Evolutionary conservation across 2,888 invertebrate genomes (phyloP).

Genomic region (Luperina nickerlii): DNA sequence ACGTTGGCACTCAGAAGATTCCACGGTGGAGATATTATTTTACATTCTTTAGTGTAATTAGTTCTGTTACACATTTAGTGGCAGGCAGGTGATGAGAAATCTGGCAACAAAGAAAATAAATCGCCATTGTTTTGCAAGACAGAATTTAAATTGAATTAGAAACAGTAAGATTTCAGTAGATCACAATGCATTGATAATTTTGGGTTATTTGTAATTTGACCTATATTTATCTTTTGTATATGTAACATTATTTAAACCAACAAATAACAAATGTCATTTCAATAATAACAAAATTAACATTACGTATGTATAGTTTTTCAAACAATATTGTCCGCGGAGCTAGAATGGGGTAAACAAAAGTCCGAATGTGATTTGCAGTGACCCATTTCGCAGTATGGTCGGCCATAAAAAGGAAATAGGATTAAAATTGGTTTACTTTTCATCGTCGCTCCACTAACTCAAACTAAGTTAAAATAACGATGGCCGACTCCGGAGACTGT

Average conservation of each 20-base stretch:
- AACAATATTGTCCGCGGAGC: constrained; percentile 34
- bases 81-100: not conserved
- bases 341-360: constrained; percentile 45
- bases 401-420: constrained; percentile 55
- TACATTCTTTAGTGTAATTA: constrained; percentile 25
- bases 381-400: constrained; percentile 54
- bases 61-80: constrained; percentile 42
- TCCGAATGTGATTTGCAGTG: constrained; percentile 58
- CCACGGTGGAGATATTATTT: constrained; percentile 23
- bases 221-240: no score
- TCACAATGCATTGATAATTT: not conserved
- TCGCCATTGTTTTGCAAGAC: not conserved
- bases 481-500: constrained; percentile 7
- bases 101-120: not conserved
- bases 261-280: constrained; percentile 3
- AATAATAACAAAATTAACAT: constrained; percentile 24
- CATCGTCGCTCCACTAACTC: constrained; percentile 39
- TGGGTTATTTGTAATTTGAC: not conserved
- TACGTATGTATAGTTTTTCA: constrained; percentile 42
- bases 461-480: constrained; percentile 39
- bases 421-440: constrained; percentile 61
- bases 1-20: constrained; percentile 15
- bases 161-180: not conserved
- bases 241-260: not conserved
- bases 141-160: not conserved